Evolutionary conservation across 1,140 invertebrate species (phyloP), one percentile per base, ranked within the genome.

Genomic region (Hestina assimilis): DNA sequence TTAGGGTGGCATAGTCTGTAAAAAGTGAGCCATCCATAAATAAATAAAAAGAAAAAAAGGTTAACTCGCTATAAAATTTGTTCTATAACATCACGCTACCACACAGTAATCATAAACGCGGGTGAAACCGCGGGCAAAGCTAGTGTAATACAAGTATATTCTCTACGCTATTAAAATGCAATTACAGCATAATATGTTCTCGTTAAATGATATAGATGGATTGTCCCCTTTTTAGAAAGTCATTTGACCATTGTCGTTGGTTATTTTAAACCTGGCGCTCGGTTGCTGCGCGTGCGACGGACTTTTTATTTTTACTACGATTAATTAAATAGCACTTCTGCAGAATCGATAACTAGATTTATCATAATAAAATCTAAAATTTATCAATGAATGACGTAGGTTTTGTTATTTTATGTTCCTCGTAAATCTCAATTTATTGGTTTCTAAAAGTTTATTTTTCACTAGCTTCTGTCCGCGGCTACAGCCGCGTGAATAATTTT

Each of bases 221-320:
- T 38, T 14, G 46, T 24, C 33, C 31, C 21, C 33, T 50, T 40
- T 47, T 47, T 43, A 50, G 47, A 46, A 29, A 42, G 42, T 43
- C 47, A 63, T 77, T 66, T 75, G 57, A 60, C 79, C 69, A 84
- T 84, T 84, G 79, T 84, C 77, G 74, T 67, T 21, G 66, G 59
- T 74, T 84, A 84, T 76, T 80, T 82, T 72, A 78, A 84, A 78
- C 74, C 66, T 55, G 67, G 65, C 59, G 42, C 46, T 38, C 33
- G 66, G 54, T 72, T 72, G 69, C 65, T 69, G 66, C 73, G 65
- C 68, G 55, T 59, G 73, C 69, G 62, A 28, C 17, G 11, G 15
- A 19, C 33, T 50, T 59, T 59, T 59, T 63, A 40, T 61, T 56
- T 31, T 33, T 50, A 54, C 60, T 45, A 41, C 58, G 40, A 65